These are phyloP conservation scores for Strigamia crassipes DNA, from an alignment of 2,888 invertebrate genomes.

Conservation along the genomic window DNA sequence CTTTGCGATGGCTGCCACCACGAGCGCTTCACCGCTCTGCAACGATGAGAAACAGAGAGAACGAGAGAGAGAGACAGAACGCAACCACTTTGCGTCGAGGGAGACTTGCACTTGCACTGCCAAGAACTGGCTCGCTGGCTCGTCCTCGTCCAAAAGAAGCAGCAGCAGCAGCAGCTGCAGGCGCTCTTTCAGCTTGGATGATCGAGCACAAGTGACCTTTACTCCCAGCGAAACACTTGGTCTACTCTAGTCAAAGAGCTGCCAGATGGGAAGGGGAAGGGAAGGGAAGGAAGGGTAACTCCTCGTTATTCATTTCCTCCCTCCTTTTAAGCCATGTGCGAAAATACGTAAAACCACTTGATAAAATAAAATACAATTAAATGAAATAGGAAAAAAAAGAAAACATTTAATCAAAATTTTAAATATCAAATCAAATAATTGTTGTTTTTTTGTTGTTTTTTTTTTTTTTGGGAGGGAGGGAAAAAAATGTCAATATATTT, in stretches of 20 bases:
- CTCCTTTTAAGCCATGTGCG: not conserved
- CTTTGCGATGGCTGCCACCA: conserved; percentile 13
- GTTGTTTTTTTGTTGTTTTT: not conserved
- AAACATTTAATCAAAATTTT: not conserved
- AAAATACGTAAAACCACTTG: conserved; percentile 8
- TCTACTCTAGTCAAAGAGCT: conserved; percentile 12
- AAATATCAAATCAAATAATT: no score
- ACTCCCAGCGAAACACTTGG: not conserved
- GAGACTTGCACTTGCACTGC: not conserved
- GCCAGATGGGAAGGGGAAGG: no score
- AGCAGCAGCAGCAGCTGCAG: conserved; percentile 5
- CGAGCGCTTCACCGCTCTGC: not conserved
- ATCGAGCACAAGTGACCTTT: conserved; percentile 30
- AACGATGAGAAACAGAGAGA: not conserved
- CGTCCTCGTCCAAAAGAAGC: not conserved
- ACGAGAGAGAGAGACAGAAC: no score
- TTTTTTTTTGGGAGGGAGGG: not conserved
- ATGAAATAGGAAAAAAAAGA: no score
- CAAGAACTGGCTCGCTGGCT: no score
- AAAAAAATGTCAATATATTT: not conserved
- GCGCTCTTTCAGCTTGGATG: conserved; percentile 22
- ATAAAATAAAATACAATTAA: not conserved
- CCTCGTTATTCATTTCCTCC: not conserved
- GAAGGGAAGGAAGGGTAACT: not conserved
- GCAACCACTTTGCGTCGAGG: not conserved